Evolutionary conservation across 2,888 invertebrate genomes (phyloP), one percentile per base, ranked within the genome.

Genomic region (Auanema sp.): DNA sequence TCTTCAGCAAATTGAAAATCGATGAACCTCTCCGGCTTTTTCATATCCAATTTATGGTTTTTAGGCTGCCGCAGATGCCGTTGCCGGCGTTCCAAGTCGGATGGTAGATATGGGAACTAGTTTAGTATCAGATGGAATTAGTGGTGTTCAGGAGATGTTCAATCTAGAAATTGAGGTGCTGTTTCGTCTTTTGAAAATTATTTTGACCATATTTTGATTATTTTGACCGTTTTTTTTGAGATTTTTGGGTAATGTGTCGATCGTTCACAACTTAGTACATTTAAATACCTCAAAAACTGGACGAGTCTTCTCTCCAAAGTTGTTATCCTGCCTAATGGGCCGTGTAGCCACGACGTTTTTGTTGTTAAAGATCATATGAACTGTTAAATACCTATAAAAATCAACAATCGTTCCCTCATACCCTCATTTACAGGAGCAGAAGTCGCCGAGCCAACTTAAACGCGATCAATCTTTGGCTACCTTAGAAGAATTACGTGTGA

Each of bases 381-480:
- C 33, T 33, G 33, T 33, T 33, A 33, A 33, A 3, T 8, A 33
- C 8, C 33, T 33, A 33, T 33, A 33, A 33, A 33, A 33, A 33
- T 8, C 33, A 3, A 33, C 33, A 33, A 5, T 5, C 33, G n/a
- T 33, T 33, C 33, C 3, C 8, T 33, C 33, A 33, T n/a, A 33
- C 8, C 33, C 33, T 33, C 8, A 14, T 21, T 63, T 63, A n/a
- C 53, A 63, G 63, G 63, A 63, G 47, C 63, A 63, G 18, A 41
- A 54, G 6, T 53, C 47, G 44, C 58, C 54, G 24, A 63, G 63
- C 25, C 63, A 63, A 49, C 67, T 83, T 72, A 79, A 79, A 60
- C 67, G 83, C 10, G 83, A 83, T 56, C 76, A 78, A 53, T 77
- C 77, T 1, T 50, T 83, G 59, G 83, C 83, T 14, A 79, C 70